Evolutionary conservation across 2,113 vertebrate genomes (phyloP), one percentile per base, ranked within the genome.

Genomic region (Charina bottae): DNA sequence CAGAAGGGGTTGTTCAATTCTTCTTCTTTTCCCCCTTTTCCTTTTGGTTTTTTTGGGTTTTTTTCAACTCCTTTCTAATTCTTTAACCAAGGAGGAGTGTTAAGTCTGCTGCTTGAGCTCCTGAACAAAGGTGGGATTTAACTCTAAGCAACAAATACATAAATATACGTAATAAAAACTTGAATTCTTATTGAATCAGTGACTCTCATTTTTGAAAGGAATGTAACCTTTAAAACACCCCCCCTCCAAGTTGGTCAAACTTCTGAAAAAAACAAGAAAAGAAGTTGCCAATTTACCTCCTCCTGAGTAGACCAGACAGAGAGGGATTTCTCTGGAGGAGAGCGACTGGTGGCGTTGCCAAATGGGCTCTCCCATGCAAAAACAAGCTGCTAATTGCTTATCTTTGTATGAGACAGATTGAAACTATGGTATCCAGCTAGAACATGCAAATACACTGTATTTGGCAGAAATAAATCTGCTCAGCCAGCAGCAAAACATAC

Each of bases 341-440:
- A 28, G 60, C 26, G 28, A 64, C 68, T 37, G 68, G 6, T 78
- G 7, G 2, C 33, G 42, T 78, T 78, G 33, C 33, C 72, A 78
- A 42, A 78, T 78, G 37, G 33, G n/a, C 33, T 78, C 72, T 37
- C 26, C 28, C 53, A 53, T 54, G 84, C 84, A 28, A n/a, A 85
- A 54, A 85, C 46, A 85, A 55, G 7, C 53, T n/a, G 53, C 53
- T 85, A 85, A 54, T 55, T n/a, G 15, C 26, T n/a, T 85, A 28
- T 37, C 54, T 85, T 85, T 85, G 64, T 54, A 49, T 55, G 84
- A 85, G 84, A 85, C 42, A 85, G 83, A 85, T n/a, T 85, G 49
- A 55, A 85, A 85, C 53, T 85, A 54, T 19, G 13, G 19, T 37
- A n/a, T 85, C 54, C 84, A 55, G 49, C 55, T 85, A 85, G 49